A percentile compares a stretch with the other conserved stretches of the same genome.
These are phyloP conservation scores for Phalacrocorax pelagicus DNA, from an alignment of 2,113 vertebrate genomes.

Conservation along the genomic window DNA sequence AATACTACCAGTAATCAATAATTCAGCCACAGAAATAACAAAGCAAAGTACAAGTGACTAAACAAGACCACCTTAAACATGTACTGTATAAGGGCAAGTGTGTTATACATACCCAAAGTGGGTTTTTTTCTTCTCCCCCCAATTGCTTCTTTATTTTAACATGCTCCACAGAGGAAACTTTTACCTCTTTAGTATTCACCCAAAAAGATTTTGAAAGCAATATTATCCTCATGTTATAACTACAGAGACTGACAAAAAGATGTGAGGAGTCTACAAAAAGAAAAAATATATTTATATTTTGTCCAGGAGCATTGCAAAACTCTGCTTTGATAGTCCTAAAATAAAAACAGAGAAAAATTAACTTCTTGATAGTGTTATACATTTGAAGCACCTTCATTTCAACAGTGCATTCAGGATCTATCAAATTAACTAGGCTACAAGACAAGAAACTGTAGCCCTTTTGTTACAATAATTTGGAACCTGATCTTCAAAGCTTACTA, in stretches of 20 bases:
- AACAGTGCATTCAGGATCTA: not conserved
- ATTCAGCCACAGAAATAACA: not conserved
- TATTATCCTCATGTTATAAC: not conserved
- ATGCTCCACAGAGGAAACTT: not conserved
- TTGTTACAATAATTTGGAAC: not conserved
- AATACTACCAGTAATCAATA: not conserved
- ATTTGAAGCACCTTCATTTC: not conserved
- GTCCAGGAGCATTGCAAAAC: not conserved
- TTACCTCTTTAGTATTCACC: not conserved
- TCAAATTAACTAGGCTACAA: not conserved
- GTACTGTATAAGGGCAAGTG: not conserved
- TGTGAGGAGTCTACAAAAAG: not conserved
- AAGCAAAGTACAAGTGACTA: not conserved
- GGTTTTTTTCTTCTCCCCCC: accelerated
- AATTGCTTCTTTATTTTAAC: not conserved
- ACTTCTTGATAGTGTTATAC: not conserved
- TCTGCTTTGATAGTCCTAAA: not conserved
- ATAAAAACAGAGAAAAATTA: not conserved
- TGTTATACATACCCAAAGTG: not conserved
- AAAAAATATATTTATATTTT: not conserved
- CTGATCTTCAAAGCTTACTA: not conserved
- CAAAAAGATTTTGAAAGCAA: not conserved
- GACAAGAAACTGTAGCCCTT: not conserved
- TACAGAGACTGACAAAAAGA: not conserved
- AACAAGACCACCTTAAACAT: not conserved